Evolutionary conservation across 2,113 vertebrate genomes (phyloP).

Genomic region (Hemiprocne comata): DNA sequence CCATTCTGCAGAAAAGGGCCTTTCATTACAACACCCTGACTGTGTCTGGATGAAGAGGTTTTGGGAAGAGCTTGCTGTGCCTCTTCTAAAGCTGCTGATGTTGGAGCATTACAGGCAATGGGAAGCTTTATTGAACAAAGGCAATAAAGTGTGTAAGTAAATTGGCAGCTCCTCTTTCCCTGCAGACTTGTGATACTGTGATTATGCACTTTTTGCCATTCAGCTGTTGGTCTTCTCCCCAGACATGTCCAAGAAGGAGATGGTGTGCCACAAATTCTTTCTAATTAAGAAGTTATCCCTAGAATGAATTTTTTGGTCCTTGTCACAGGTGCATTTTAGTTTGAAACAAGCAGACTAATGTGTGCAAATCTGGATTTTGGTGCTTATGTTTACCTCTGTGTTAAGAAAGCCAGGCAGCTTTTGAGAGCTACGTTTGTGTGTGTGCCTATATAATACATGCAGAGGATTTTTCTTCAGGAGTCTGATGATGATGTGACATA

Average conservation of each 20-base stretch:
- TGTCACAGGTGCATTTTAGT: background rate
- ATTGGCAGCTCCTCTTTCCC: background rate
- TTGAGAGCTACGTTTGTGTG: background rate
- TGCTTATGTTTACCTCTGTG: background rate
- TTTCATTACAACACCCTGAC: background rate
- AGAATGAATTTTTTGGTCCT: background rate
- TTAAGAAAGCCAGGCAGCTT: background rate
- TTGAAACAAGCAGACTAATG: background rate
- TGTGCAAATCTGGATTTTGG: background rate
- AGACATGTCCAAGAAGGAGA: background rate
- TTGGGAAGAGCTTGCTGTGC: background rate
- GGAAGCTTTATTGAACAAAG: background rate
- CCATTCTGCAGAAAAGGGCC: background rate
- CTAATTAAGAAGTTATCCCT: background rate
- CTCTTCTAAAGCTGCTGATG: background rate
- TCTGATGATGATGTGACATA: background rate
- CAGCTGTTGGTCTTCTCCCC: background rate
- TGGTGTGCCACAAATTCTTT: background rate
- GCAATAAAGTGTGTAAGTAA: background rate
- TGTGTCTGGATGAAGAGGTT: background rate
- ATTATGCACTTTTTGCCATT: background rate
- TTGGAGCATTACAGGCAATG: background rate
- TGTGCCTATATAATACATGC: background rate
- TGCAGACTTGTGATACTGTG: background rate
- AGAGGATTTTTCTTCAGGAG: background rate